These are phyloP conservation scores for Tanypteryx hageni DNA, from an alignment of 2,888 invertebrate genomes.

Conservation along the genomic window DNA sequence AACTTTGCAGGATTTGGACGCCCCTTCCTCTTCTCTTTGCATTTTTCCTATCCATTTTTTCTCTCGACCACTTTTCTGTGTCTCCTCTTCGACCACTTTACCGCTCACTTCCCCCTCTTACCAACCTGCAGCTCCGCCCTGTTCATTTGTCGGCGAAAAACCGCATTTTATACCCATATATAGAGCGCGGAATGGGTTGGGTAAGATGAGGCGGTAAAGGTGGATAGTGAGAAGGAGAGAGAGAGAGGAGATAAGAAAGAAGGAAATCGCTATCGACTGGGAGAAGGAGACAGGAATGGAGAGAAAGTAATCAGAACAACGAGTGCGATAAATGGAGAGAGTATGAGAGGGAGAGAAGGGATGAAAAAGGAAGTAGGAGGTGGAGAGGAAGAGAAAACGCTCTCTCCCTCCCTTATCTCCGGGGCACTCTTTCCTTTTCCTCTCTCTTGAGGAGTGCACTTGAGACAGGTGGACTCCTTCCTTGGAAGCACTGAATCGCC, in stretches of 20 bases:
- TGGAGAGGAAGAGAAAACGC: background rate
- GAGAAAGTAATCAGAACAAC: constrained; percentile 13
- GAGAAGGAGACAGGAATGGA: no score
- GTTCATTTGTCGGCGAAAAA: constrained; percentile 59
- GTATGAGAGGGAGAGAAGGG: background rate
- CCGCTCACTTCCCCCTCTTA: background rate
- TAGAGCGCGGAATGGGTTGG: background rate
- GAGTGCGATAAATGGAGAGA: background rate
- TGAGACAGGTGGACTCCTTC: no score
- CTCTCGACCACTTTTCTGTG: background rate
- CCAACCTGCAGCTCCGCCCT: background rate
- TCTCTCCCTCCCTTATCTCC: background rate
- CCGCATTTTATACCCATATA: constrained; percentile 62
- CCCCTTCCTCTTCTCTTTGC: background rate
- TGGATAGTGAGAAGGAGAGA: background rate
- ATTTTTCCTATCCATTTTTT: background rate
- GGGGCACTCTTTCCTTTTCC: constrained; percentile 45
- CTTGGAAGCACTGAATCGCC: no score
- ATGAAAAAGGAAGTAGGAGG: background rate
- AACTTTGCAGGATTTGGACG: background rate
- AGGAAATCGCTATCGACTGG: no score
- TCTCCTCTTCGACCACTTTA: background rate
- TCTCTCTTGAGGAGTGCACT: background rate
- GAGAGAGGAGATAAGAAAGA: no score
- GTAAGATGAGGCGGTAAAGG: constrained; percentile 19